Evolutionary conservation across 2,113 vertebrate genomes (phyloP).

Genomic region (Gymnobelideus leadbeateri): DNA sequence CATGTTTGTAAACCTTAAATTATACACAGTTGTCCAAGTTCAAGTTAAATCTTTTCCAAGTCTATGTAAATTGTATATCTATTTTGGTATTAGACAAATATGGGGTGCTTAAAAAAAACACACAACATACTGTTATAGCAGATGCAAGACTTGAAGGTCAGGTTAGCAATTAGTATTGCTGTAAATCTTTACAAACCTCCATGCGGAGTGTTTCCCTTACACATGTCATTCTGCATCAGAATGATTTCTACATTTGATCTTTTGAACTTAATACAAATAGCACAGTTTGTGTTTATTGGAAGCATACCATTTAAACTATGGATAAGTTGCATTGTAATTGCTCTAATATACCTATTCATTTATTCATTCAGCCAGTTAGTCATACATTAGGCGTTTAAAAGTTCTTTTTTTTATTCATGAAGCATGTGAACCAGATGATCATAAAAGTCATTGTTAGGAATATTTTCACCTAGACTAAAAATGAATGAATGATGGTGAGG

Average conservation of each 20-base stretch:
- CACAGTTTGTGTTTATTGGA: neutral
- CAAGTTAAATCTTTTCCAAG: neutral
- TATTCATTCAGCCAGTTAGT: neutral
- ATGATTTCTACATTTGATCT: neutral
- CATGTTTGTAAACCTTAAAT: neutral
- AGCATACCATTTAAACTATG: neutral
- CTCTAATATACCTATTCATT: neutral
- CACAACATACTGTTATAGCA: neutral
- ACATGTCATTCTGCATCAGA: neutral
- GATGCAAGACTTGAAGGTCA: slow-evolving; percentile 1
- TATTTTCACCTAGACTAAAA: neutral
- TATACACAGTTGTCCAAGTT: neutral
- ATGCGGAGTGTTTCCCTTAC: neutral
- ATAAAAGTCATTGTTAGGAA: neutral
- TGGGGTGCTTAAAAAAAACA: neutral
- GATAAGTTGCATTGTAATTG: neutral
- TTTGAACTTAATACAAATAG: neutral
- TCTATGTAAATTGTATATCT: neutral
- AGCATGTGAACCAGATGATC: neutral
- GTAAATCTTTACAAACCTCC: neutral
- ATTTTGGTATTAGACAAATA: slow-evolving; percentile 4
- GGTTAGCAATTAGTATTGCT: neutral
- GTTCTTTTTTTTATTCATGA: neutral
- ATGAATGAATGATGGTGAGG: neutral
- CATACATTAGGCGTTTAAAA: neutral